Percentiles rank a stretch among this genome's conserved stretches.
Conservation (phyloP, 2,888 invertebrate genomes). For the Cheilosia soror region DNA sequence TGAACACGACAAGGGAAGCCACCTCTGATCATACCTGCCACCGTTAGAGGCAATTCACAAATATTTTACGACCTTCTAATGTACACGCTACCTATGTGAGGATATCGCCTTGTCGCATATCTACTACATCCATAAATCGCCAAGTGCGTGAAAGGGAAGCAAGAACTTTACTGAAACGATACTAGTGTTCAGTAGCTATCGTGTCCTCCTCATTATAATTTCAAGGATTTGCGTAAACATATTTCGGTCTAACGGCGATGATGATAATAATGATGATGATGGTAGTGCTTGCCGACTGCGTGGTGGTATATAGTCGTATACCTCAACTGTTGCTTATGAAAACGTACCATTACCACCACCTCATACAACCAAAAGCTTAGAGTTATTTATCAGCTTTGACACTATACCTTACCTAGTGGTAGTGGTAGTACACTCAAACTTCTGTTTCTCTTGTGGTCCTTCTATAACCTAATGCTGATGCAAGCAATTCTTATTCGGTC, state of each 20-base stretch:
- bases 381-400: conserved; percentile 56
- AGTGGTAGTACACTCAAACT: background rate
- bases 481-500: conserved; percentile 6
- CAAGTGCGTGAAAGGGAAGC: background rate
- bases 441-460: background rate
- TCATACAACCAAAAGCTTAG: conserved; percentile 44
- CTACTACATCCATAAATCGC: background rate
- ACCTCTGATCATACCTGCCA: conserved; percentile 45
- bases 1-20: conserved; percentile 13
- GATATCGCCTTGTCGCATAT: background rate
- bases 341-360: conserved; percentile 45
- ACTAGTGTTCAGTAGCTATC: background rate
- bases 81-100: conserved; percentile 21
- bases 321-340: conserved; percentile 58
- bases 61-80: conserved; percentile 60
- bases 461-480: background rate
- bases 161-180: conserved; percentile 6
- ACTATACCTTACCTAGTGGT: conserved; percentile 1
- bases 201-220: conserved; percentile 58
- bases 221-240: conserved; percentile 68
- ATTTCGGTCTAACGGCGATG: conserved; percentile 56
- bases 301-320: conserved; percentile 19
- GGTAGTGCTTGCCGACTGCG: conserved; percentile 7
- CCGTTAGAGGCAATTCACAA: conserved; percentile 61
- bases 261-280: conserved; percentile 7